Base-by-base conservation (phyloP, 2,113 vertebrate genomes). In the Myocastor coypus region DNA sequence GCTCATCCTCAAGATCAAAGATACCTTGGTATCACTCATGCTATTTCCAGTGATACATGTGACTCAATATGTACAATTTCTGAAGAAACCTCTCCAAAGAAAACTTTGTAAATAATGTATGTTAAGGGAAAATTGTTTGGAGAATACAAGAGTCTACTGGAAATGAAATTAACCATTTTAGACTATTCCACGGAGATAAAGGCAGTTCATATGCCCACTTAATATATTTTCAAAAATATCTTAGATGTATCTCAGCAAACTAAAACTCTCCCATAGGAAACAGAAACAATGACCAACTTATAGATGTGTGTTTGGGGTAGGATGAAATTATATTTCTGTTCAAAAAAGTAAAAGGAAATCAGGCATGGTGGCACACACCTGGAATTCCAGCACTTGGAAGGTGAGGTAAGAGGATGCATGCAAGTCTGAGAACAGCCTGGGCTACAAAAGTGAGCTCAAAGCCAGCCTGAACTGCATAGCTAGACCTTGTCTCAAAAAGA, bases 201-300 rank as follows among this genome's bases (percentile, higher is more conserved):
- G 40, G 17, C 0, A 81, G 40, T 46, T 84, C 30, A 52, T 37
- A 55, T 12, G 7, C 5, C 9, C 80, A 16, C 6, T 32, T 28
- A 20, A 42, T 57, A 87, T 46, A 78, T 28, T 64, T 64, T 77
- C 46, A 32, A 93, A n/a, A 97, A 96, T 52, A 16, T 50, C 94
- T 91, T 82, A 57, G 64, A 28, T 89, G 2, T 28, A 73, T 95
- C 52, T 81, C 8, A 57, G 17, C 1, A 81, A 42, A 50, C 75
- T 17, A 97, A 96, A 97, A 84, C 24, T 57, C 64, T 94, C 71
- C 6, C 32, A 95, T 93, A 81, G 97, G 96, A 97, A 96, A 85
- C 8, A 88, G 77, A 88, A 96, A 95, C 40, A 95, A 83, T 83
- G 94, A 95, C 93, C 84, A 93, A 64, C 59, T 96, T 97, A 73